phyloP scores from a whole-genome alignment of 92 coral and sea anemone genomes.

The Umimayanthus kanabou region DNA sequence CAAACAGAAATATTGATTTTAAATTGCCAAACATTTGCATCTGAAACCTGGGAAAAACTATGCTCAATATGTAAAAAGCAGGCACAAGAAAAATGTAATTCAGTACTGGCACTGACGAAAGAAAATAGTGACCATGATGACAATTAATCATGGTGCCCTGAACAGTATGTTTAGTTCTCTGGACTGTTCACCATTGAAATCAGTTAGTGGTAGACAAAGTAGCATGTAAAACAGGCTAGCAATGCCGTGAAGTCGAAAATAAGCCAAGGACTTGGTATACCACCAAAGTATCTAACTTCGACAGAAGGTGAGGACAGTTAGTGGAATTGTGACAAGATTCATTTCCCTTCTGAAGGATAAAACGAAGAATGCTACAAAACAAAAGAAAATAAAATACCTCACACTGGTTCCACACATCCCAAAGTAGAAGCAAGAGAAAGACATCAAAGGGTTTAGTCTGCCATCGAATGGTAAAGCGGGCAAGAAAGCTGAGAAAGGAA shows the following conservation, averaged over 20 bases:
- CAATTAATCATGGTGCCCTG: too few species aligned
- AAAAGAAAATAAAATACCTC: background rate
- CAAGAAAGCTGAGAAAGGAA: background rate
- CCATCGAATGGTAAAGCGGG: background rate
- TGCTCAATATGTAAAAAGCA: too few species aligned
- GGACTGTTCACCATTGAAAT: too few species aligned
- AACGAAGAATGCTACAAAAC: background rate
- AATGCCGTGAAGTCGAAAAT: background rate
- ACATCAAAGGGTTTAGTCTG: background rate
- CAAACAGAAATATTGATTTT: too few species aligned
- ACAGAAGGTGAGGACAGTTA: background rate
- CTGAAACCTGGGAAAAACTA: too few species aligned
- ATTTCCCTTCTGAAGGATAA: background rate
- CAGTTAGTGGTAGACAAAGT: background rate
- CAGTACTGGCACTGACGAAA: too few species aligned
- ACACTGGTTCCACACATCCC: background rate
- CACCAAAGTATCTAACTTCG: background rate
- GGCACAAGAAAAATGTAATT: too few species aligned
- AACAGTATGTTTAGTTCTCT: too few species aligned
- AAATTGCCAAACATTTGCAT: too few species aligned
- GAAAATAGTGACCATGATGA: too few species aligned
- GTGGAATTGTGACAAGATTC: background rate
- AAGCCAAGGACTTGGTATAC: background rate
- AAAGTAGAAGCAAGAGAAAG: background rate
- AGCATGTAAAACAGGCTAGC: background rate